These are phyloP conservation scores for Scaptodrosophila latifasciaeformis DNA, from an alignment of 2,888 invertebrate species.

Conservation along the genomic window DNA sequence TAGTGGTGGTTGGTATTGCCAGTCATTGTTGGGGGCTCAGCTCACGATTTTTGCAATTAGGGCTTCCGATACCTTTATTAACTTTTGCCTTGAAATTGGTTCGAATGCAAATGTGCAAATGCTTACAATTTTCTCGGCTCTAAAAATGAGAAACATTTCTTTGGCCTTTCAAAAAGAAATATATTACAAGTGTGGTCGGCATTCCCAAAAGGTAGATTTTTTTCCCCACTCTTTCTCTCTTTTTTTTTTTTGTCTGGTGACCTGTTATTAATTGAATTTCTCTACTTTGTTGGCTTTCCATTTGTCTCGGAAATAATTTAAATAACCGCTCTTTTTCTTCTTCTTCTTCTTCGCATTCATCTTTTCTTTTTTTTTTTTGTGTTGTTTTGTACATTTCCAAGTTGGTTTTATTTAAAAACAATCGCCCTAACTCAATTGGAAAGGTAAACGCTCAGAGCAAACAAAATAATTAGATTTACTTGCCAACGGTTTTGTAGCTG, in stretches of 20 bases:
- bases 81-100: constrained; percentile 18
- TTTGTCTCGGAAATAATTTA: neutral
- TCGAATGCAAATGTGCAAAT: neutral
- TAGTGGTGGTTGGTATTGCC: neutral
- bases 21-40: constrained; percentile 14
- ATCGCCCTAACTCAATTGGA: constrained; percentile 7
- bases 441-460: constrained; percentile 6
- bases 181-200: no score
- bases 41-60: constrained; percentile 43
- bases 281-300: neutral
- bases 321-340: neutral
- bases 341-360: neutral
- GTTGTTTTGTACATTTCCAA: no score
- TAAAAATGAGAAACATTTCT: no score
- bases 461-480: constrained; percentile 6
- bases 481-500: no score
- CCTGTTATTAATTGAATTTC: constrained; percentile 7
- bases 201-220: no score
- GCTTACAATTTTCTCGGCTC: neutral
- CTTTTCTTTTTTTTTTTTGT: no score
- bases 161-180: no score
- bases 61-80: constrained; percentile 42
- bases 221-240: no score
- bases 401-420: constrained; percentile 6
- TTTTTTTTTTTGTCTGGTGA: no score